Base-by-base conservation (phyloP, 2,113 vertebrate species). In the Elephantulus edwardii region DNA sequence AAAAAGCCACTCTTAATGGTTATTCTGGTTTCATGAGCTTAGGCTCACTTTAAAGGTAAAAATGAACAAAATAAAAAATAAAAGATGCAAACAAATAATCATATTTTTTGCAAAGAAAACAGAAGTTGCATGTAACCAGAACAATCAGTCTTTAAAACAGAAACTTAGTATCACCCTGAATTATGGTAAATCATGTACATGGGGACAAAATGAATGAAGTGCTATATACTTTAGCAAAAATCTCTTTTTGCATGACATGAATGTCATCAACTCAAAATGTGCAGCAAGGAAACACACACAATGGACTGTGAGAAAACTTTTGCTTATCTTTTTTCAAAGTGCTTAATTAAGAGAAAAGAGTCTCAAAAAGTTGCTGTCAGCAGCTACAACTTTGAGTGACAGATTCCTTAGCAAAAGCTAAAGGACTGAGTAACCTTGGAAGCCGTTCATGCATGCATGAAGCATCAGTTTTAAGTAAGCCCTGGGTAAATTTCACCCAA, bases 341-440 rank as follows among this genome's bases (percentile, higher is more conserved):
- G 92, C 89, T 93, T 78, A 62, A 79, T 79, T 82, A 89, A 89
- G 82, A 93, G 44, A 96, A 89, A 89, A 76, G 71, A 78, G 78
- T 64, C 91, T 91, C 83, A 24, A 91, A 88, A 91, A n/a, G 84
- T 82, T 88, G 88, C 86, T 95, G 92, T 92, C 94, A 91, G 90
- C 75, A 58, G 82, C 92, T 46, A 50, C 93, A 54, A 40, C 8
- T 85, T 70, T 94, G 90, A 96, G 35, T 87, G 95, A 92, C 94
- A 95, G 90, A 74, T 82, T 70, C 70, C 64, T 95, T 75, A 83
- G 78, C 66, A 70, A 89, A 91, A 79, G 62, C 75, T 87, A 54
- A 88, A 66, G 83, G 83, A 75, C 64, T 40, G 62, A 93, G 85
- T 85, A 52, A 88, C 92, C 93, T 86, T 86, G 92, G 90, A 85